Conservation (phyloP, 2,888 invertebrate genomes). For the Stenoptilia bipunctidactyla region DNA sequence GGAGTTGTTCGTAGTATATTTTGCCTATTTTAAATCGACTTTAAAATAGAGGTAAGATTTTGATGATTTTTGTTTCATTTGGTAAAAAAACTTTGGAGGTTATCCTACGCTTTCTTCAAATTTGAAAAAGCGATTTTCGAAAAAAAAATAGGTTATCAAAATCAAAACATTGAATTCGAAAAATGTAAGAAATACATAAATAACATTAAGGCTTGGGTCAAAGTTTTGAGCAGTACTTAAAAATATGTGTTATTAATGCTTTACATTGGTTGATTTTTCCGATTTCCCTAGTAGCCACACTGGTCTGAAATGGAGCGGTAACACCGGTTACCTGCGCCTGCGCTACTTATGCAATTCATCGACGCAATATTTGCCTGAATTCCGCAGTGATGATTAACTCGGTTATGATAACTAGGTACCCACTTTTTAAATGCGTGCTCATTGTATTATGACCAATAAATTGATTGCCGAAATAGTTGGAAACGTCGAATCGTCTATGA, state of each 20-base stretch:
- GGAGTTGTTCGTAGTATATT: no score
- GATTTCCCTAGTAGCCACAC: constrained; percentile 25
- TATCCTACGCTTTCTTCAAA: no score
- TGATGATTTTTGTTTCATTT: no score
- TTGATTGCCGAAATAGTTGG: background rate
- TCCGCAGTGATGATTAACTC: constrained; percentile 47
- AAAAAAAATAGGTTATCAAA: no score
- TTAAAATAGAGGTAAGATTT: no score
- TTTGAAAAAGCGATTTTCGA: no score
- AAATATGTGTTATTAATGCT: no score
- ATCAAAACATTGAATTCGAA: no score
- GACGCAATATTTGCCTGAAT: constrained; percentile 53
- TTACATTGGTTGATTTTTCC: no score
- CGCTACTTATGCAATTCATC: constrained; percentile 50
- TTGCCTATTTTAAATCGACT: no score
- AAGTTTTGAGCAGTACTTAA: constrained; percentile 16
- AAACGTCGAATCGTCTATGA: background rate
- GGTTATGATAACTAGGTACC: constrained; percentile 43
- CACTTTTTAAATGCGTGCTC: constrained; percentile 28
- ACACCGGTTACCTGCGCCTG: constrained; percentile 47
- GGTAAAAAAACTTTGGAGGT: no score
- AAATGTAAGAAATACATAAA: no score
- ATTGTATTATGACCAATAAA: constrained; percentile 15
- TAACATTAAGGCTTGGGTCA: background rate
- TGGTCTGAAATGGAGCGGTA: constrained; percentile 55